Conservation (phyloP, 2,797 vertebrate genomes). For the Distichodus sexfasciatus region DNA sequence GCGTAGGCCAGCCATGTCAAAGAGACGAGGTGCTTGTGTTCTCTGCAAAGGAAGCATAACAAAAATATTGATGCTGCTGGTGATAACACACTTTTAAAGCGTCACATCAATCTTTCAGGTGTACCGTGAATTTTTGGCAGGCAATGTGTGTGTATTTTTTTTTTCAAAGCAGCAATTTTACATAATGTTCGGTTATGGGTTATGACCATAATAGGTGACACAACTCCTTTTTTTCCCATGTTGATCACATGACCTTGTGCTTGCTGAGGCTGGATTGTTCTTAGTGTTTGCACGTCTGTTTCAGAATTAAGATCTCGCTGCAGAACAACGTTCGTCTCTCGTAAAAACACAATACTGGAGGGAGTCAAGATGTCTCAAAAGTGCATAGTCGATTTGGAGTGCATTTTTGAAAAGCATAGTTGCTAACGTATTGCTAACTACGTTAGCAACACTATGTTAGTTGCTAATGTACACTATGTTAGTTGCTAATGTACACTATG, state of each 20-base stretch:
- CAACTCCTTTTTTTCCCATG: slow-evolving; percentile 8
- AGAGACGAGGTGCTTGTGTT: background rate
- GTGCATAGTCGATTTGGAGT: no score
- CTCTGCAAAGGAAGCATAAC: slow-evolving; percentile 19
- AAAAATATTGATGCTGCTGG: slow-evolving; percentile 36
- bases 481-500: no score
- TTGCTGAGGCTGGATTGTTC: slow-evolving; percentile 38
- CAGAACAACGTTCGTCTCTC: slow-evolving; percentile 10
- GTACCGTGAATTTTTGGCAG: slow-evolving; percentile 36
- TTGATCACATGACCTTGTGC: slow-evolving; percentile 35
- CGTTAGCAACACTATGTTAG: no score
- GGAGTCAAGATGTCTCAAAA: no score
- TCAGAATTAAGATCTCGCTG: slow-evolving; percentile 30
- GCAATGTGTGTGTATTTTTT: background rate
- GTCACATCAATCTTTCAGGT: slow-evolving; percentile 27
- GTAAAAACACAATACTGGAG: slow-evolving; percentile 35
- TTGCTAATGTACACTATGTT: no score
- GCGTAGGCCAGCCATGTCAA: background rate
- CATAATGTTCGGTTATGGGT: no score
- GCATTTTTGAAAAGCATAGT: no score
- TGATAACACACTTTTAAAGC: slow-evolving; percentile 36
- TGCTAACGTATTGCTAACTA: no score
- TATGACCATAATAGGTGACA: no score
- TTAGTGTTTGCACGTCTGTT: no score
- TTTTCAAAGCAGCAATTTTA: background rate